Evolutionary conservation across 2,888 invertebrate genomes (phyloP), one percentile per base, ranked within the genome.

Genomic region (Exocentrus adspersus): DNA sequence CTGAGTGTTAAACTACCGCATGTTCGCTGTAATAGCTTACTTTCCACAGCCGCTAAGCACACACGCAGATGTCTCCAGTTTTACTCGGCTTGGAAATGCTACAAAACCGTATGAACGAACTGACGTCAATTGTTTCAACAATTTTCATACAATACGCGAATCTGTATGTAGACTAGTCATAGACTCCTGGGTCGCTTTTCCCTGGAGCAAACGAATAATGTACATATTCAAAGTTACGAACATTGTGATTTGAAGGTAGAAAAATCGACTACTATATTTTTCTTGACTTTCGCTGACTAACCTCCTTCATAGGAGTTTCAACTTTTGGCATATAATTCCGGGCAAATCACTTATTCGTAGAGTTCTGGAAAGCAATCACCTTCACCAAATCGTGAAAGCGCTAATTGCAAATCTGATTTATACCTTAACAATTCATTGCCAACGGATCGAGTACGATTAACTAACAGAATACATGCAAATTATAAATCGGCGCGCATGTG

Each of bases 1-100:
- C 72, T 77, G 75, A 74, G 72, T 74, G 74, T 76, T 75, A 74
- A 77, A 77, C 75, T 77, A 76, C 77, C 77, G 74, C 74, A 75
- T 78, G 78, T 78, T 78, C 75, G 69, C 75, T 73, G 75, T 79
- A 79, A 80, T 79, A 75, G 80, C 78, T 80, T 79, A 78, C 75
- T 80, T 78, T 72, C 73, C 75, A 73, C 60, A 76, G 70, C 73
- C 71, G 71, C 71, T 73, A 79, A 79, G 76, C 77, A 77, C 78
- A 75, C 73, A 75, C 74, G 74, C 80, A 80, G 78, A 79, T 80
- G 80, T 77, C 75, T 75, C 76, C 73, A 72, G 72, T 72, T 63
- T 72, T 70, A 67, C 67, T 71, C 54, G 66, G 60, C 60, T 68
- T 53, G 45, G 68, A 69, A 71, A 58, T 68, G 69, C 69, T 64